Evolutionary conservation across 2,113 vertebrate genomes (phyloP).

Genomic region (Galemys pyrenaicus): DNA sequence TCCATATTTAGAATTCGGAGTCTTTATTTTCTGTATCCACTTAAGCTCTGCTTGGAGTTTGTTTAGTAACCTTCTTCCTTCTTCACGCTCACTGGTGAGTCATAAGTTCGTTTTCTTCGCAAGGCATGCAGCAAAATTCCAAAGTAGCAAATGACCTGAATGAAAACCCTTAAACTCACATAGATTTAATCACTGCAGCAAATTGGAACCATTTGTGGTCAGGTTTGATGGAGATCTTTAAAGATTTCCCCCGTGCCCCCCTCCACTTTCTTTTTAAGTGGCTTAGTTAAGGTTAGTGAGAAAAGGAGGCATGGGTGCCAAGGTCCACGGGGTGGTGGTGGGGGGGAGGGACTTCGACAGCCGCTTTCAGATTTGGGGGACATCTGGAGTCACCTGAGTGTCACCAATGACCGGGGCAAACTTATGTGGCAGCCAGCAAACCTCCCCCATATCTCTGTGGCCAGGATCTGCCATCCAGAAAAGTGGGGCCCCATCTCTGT

Average conservation of each 20-base stretch:
- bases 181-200: constrained; percentile 95
- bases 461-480: neutral
- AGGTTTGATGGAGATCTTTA: constrained; percentile 89
- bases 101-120: constrained; percentile 86
- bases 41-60: constrained; percentile 84
- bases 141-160: constrained; percentile 92
- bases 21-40: constrained; percentile 83
- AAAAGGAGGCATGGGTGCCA: constrained; percentile 70
- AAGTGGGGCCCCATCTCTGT: neutral
- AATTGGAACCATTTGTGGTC: constrained; percentile 95
- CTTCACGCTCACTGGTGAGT: constrained; percentile 75
- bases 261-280: constrained; percentile 81
- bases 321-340: neutral
- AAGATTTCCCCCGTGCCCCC: constrained; percentile 87
- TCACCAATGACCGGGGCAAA: constrained; percentile 40
- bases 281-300: constrained; percentile 81
- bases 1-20: constrained; percentile 87
- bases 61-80: constrained; percentile 80
- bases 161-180: constrained; percentile 91
- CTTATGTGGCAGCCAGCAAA: neutral
- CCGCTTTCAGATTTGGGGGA: constrained; percentile 35
- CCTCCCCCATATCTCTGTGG: neutral
- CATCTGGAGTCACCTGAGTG: constrained; percentile 43
- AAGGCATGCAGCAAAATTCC: constrained; percentile 87
- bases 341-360: neutral